phyloP scores from a whole-genome alignment of 2,888 invertebrate species.

The Oegoconia quadripuncta region DNA sequence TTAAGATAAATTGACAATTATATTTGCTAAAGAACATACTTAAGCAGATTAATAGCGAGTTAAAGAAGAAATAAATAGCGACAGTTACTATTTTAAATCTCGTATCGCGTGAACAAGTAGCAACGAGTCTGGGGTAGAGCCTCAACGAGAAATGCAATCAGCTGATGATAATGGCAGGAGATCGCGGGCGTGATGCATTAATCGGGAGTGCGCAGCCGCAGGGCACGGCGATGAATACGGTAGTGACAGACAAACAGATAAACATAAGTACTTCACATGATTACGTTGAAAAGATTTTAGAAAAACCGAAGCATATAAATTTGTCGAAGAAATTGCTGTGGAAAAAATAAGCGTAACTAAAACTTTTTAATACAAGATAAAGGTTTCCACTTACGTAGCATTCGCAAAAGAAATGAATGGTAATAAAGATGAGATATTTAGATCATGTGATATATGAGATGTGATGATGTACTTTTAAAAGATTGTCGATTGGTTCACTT shows the following conservation, averaged over 20 bases:
- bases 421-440: too few species aligned
- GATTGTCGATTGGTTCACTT: too few species aligned
- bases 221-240: slow-evolving; percentile 9
- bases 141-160: slow-evolving; percentile 26
- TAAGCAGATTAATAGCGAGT: too few species aligned
- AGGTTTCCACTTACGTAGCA: too few species aligned
- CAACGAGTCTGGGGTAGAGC: slow-evolving; percentile 13
- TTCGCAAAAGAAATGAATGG: too few species aligned
- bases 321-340: too few species aligned
- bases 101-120: slow-evolving; percentile 11
- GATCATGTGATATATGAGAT: not conserved
- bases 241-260: slow-evolving; percentile 11
- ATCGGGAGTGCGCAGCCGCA: slow-evolving; percentile 14
- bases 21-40: too few species aligned
- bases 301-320: not conserved
- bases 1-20: too few species aligned
- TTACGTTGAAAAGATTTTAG: not conserved
- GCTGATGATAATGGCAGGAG: slow-evolving; percentile 28
- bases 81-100: not conserved
- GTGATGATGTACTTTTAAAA: too few species aligned
- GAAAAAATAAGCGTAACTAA: too few species aligned
- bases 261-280: slow-evolving; percentile 3
- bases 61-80: too few species aligned
- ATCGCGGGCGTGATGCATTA: slow-evolving; percentile 25
- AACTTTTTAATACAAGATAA: too few species aligned